phyloP scores from a whole-genome alignment of 2,797 vertebrate species.

The Triplophysa yarkandensis region DNA sequence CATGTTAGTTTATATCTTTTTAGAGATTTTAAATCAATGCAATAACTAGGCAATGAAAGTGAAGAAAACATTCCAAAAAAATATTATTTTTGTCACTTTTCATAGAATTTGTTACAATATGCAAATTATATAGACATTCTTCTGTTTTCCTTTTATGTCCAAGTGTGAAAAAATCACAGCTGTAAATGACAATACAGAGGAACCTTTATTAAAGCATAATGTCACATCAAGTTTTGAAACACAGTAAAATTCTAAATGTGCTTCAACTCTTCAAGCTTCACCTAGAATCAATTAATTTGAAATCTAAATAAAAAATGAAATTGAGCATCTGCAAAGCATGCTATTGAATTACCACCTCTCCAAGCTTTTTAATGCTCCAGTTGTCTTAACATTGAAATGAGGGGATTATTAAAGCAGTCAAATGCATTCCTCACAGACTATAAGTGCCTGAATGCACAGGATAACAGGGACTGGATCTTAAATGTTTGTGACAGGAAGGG shows the following conservation, averaged over 20 bases:
- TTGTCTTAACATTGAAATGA: conserved; percentile 26
- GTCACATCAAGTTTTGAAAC: too few relatives aligned
- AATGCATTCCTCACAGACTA: conserved; percentile 64
- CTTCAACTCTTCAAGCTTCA: neutral
- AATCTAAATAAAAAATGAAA: neutral
- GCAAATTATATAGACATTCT: too few relatives aligned
- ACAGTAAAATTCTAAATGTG: too few relatives aligned
- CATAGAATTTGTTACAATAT: too few relatives aligned
- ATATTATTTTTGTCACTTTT: too few relatives aligned
- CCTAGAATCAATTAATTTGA: neutral
- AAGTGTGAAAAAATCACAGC: too few relatives aligned
- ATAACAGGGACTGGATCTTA: conserved; percentile 64
- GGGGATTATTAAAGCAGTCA: conserved; percentile 62
- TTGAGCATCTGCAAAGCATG: neutral
- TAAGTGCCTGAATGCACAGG: conserved; percentile 73
- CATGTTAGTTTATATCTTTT: neutral
- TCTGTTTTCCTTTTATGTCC: too few relatives aligned
- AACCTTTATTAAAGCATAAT: too few relatives aligned
- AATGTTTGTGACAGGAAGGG: conserved; percentile 72
- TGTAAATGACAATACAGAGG: too few relatives aligned
- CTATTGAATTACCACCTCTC: neutral
- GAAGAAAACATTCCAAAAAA: neutral
- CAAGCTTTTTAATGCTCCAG: neutral
- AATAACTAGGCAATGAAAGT: neutral
- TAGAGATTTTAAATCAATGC: neutral